Evolutionary conservation across 2,888 invertebrate genomes (phyloP).

Genomic region (Hydropsyche betteni): DNA sequence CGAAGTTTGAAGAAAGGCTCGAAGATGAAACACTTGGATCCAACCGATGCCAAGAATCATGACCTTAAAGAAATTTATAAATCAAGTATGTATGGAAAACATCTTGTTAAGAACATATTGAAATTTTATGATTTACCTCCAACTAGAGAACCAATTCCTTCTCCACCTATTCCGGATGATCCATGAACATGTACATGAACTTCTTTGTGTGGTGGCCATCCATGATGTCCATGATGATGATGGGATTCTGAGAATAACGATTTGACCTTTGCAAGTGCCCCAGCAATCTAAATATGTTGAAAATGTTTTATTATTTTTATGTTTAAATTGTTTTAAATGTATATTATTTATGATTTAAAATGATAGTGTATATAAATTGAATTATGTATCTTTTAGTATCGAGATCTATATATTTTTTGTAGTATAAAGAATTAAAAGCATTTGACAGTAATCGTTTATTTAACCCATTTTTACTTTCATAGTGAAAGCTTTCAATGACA

Average conservation of each 20-base stretch:
- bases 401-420: no score
- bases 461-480: no score
- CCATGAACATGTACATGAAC: constrained; percentile 63
- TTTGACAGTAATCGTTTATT: no score
- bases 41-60: constrained; percentile 41
- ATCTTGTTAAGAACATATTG: neutral
- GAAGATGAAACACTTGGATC: constrained; percentile 16
- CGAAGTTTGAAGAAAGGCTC: no score
- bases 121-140: neutral
- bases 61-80: neutral
- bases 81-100: neutral
- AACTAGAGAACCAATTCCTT: neutral
- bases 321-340: no score
- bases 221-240: constrained; percentile 44
- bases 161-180: neutral
- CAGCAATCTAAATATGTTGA: constrained; percentile 57
- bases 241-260: constrained; percentile 54
- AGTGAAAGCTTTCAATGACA: no score
- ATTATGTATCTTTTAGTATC: no score
- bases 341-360: no score
- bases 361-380: no score
- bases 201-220: constrained; percentile 56
- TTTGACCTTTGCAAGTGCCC: constrained; percentile 57
- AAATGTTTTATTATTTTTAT: neutral
- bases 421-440: no score